phyloP scores from a whole-genome alignment of 2,113 vertebrate species.

The Alosa alosa region DNA sequence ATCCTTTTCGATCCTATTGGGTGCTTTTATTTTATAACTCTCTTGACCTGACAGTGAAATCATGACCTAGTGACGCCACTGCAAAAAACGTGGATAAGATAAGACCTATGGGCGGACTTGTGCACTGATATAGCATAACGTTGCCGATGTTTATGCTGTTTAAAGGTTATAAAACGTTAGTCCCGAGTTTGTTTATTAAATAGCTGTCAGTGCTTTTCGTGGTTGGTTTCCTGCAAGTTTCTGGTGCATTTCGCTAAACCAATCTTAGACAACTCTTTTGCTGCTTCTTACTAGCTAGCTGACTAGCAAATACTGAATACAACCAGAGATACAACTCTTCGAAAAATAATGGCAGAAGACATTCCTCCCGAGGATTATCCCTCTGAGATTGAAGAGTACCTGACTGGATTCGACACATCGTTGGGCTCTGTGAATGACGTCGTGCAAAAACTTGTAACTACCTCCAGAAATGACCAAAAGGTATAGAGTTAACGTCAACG shows the following conservation, averaged over 20 bases:
- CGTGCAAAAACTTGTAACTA: conserved; percentile 83
- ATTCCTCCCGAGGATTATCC: conserved; percentile 80
- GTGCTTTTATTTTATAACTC: not conserved
- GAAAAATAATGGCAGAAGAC: conserved; percentile 64
- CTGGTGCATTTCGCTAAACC: not conserved
- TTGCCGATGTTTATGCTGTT: not conserved
- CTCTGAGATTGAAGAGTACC: conserved; percentile 88
- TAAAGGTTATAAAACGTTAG: not conserved
- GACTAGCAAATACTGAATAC: not conserved
- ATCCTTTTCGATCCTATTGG: not conserved
- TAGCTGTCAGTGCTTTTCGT: not conserved
- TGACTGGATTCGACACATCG: conserved; percentile 81
- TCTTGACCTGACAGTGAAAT: not conserved
- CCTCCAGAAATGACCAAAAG: conserved; percentile 84
- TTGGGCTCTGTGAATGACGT: conserved; percentile 79
- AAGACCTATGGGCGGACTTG: not conserved
- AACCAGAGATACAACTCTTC: too few relatives aligned
- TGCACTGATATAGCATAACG: not conserved
- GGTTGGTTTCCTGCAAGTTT: not conserved
- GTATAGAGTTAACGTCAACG: conserved; percentile 56
- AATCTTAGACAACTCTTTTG: not conserved
- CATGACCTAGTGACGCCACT: not conserved
- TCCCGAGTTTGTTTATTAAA: not conserved
- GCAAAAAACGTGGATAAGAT: not conserved
- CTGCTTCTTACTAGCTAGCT: not conserved